phyloP scores from a whole-genome alignment of 2,888 invertebrate species.

The Macaria liturata region DNA sequence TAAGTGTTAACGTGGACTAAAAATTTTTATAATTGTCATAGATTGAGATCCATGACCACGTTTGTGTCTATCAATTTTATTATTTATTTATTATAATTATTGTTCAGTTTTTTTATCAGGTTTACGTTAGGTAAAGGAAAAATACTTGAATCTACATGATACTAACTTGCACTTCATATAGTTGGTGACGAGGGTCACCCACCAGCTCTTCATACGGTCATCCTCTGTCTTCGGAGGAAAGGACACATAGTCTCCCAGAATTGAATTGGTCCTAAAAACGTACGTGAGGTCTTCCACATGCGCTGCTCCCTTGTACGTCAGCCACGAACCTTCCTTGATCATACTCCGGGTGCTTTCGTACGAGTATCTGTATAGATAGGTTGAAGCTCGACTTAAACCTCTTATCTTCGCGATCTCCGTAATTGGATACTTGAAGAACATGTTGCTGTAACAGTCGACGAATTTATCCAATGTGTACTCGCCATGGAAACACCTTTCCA shows the following conservation, averaged over 20 bases:
- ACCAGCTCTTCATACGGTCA: slow-evolving; percentile 36
- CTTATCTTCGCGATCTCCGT: slow-evolving; percentile 26
- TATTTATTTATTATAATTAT: too few species aligned
- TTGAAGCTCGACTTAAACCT: slow-evolving; percentile 44
- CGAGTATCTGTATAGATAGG: slow-evolving; percentile 69
- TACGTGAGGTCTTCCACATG: slow-evolving; percentile 75
- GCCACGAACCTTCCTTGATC: slow-evolving; percentile 48
- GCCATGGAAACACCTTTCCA: slow-evolving; percentile 31
- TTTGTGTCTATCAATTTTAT: too few species aligned
- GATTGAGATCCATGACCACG: too few species aligned
- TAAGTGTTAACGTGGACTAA: too few species aligned
- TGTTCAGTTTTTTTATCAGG: too few species aligned
- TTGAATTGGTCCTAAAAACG: slow-evolving; percentile 46
- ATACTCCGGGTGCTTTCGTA: slow-evolving; percentile 65
- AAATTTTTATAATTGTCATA: too few species aligned
- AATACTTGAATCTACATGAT: not conserved
- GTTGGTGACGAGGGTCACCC: slow-evolving; percentile 35
- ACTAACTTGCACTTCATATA: slow-evolving; percentile 38
- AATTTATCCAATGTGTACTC: slow-evolving; percentile 28
- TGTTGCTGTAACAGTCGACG: slow-evolving; percentile 25
- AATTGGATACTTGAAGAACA: slow-evolving; percentile 35
- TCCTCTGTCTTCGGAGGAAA: slow-evolving; percentile 32
- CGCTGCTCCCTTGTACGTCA: slow-evolving; percentile 49
- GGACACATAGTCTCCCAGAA: slow-evolving; percentile 25
- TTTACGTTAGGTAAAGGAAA: too few species aligned